These are phyloP conservation scores for Leucophenga varia DNA, from an alignment of 1,140 invertebrate species.

Conservation along the genomic window DNA sequence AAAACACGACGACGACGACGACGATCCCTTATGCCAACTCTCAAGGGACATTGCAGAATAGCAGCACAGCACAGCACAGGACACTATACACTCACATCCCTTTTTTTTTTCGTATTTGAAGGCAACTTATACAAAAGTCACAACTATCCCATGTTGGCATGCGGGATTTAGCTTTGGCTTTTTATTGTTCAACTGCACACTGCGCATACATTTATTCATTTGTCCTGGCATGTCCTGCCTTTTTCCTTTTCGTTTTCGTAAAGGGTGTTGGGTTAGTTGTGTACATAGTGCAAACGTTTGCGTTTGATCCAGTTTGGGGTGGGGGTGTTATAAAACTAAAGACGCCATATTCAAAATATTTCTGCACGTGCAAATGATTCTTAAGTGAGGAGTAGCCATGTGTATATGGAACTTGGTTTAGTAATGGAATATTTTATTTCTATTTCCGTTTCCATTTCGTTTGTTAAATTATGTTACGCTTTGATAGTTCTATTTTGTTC, in stretches of 20 bases:
- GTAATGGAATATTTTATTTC: slow-evolving; percentile 15
- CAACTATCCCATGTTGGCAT: slow-evolving; percentile 45
- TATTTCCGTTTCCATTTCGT: slow-evolving; percentile 21
- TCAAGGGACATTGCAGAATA: too few species aligned
- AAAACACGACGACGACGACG: too few species aligned
- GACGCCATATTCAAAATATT: slow-evolving; percentile 40
- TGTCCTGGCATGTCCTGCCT: neutral
- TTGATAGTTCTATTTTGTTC: too few species aligned
- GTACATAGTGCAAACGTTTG: too few species aligned
- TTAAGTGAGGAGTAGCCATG: slow-evolving; percentile 10
- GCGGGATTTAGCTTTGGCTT: slow-evolving; percentile 4
- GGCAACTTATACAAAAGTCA: slow-evolving; percentile 42
- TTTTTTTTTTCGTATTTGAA: slow-evolving; percentile 23
- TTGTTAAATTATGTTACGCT: neutral
- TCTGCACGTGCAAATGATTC: slow-evolving; percentile 7
- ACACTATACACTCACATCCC: slow-evolving; percentile 12
- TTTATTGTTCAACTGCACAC: too few species aligned
- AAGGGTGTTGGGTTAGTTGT: slow-evolving; percentile 9
- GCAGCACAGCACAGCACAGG: neutral
- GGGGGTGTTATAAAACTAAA: slow-evolving; percentile 32
- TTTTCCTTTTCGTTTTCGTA: neutral
- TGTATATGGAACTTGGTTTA: slow-evolving; percentile 26
- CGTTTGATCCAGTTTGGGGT: slow-evolving; percentile 10
- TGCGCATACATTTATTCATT: too few species aligned
- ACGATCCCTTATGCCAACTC: slow-evolving; percentile 7